Percentiles rank a stretch among this genome's conserved stretches.
Evolutionary conservation across 2,113 vertebrate genomes (phyloP).

Genomic region (Anguilla japonica): DNA sequence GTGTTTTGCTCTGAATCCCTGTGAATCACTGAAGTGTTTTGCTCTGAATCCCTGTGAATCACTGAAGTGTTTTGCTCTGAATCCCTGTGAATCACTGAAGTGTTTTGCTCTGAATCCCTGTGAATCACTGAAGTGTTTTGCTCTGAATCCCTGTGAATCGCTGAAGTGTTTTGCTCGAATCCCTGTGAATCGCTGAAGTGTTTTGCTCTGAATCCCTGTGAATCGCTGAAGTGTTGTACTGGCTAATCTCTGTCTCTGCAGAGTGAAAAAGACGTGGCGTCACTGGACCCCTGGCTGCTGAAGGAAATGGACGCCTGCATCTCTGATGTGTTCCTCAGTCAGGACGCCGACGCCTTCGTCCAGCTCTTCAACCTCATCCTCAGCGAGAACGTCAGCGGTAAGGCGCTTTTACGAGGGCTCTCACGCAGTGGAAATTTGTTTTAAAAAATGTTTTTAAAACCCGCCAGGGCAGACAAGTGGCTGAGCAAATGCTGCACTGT

Average conservation of each 20-base stretch:
- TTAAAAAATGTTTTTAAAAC: no score
- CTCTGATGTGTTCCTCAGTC: constrained; percentile 82
- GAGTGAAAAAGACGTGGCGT: constrained; percentile 75
- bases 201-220: neutral
- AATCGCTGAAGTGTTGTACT: neutral
- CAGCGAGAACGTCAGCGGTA: constrained; percentile 87
- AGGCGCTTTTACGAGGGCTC: constrained; percentile 32
- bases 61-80: neutral
- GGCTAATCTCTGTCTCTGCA: constrained; percentile 42
- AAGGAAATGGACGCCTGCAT: constrained; percentile 94
- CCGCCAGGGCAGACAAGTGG: no score
- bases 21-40: no score
- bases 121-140: no score
- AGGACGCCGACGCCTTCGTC: constrained; percentile 80
- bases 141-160: no score
- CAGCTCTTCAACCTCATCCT: constrained; percentile 92
- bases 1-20: no score
- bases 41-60: neutral
- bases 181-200: no score
- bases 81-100: no score
- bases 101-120: neutral
- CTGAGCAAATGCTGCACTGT: no score
- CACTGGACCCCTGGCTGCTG: constrained; percentile 81
- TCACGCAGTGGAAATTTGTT: no score
- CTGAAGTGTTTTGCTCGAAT: no score